Base-by-base conservation (phyloP, 1,140 invertebrate genomes). In the Pseudomyrmex gracilis region DNA sequence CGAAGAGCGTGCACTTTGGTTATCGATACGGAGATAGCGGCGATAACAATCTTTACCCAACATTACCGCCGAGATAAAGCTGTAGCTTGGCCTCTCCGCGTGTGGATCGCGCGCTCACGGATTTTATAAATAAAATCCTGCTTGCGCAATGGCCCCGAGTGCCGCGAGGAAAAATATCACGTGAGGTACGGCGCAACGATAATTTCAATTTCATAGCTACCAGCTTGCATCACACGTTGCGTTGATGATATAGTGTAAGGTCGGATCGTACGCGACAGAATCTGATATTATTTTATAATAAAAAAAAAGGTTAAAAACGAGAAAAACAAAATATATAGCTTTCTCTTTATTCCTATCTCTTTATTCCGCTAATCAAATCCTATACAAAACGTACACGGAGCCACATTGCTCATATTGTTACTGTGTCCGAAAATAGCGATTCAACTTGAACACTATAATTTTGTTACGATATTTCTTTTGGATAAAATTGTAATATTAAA, bases 91-190 rank as follows among this genome's bases (percentile, higher is more conserved):
- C 13, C 43, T 60, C 22, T 70, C 34, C 34, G 34, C 34, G 17
- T 43, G n/a, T 20, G n/a, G 12, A 47, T 74, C 57, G 20, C 64
- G 34, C 22, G 49, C 63, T 24, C 15, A 10, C 17, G 20, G 51
- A 78, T 71, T 80, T 80, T 80, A 80, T 80, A 80, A 80, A 80
- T 80, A 80, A 80, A 80, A 70, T 80, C 71, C 55, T 58, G 53
- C 53, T 80, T 70, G 66, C 76, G 76, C 66, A 80, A 80, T 71
- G 53, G 43, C 10, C 45, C 34, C 20, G 64, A 80, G 55, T 80
- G 3, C n/a, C 43, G 55, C 43, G 64, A 70, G 22, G 15, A 70
- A 70, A 67, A 80, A 71, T 34, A 71, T 80, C 12, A 45, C 20
- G 76, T 53, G 53, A 80, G 9, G 17, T 58, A 70, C 49, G 47